Evolutionary conservation across 2,113 vertebrate genomes (phyloP).

Genomic region (Brachypodius melanocephalos): DNA sequence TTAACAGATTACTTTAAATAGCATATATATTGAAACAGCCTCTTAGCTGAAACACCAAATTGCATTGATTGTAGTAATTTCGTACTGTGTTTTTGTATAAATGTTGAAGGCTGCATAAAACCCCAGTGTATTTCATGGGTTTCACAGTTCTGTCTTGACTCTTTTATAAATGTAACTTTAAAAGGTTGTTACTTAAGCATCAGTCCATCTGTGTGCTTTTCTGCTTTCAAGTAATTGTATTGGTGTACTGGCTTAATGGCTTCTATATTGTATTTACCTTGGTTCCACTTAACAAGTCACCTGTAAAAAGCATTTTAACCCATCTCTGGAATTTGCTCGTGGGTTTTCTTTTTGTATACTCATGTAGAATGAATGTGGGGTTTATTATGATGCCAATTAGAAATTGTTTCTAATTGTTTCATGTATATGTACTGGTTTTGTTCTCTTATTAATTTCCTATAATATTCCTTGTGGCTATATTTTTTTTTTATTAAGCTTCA

Average conservation of each 20-base stretch:
- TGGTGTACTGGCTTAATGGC: not conserved
- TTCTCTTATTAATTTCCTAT: not conserved
- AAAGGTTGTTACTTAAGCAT: not conserved
- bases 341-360: not conserved
- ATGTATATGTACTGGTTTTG: not conserved
- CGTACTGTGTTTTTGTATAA: conserved; percentile 8
- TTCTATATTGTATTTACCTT: not conserved
- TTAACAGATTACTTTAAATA: conserved; percentile 28
- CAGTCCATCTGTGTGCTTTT: not conserved
- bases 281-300: not conserved
- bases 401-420: not conserved
- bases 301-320: not conserved
- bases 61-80: not conserved
- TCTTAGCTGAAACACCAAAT: not conserved
- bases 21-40: not conserved
- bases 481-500: not conserved
- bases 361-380: not conserved
- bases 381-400: not conserved
- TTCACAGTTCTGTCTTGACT: not conserved
- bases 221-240: not conserved
- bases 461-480: not conserved
- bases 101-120: not conserved
- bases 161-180: not conserved
- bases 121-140: not conserved
- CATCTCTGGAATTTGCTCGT: not conserved